phyloP scores from a whole-genome alignment of 1,140 invertebrate species.

The Brachionus rotundiformis region DNA sequence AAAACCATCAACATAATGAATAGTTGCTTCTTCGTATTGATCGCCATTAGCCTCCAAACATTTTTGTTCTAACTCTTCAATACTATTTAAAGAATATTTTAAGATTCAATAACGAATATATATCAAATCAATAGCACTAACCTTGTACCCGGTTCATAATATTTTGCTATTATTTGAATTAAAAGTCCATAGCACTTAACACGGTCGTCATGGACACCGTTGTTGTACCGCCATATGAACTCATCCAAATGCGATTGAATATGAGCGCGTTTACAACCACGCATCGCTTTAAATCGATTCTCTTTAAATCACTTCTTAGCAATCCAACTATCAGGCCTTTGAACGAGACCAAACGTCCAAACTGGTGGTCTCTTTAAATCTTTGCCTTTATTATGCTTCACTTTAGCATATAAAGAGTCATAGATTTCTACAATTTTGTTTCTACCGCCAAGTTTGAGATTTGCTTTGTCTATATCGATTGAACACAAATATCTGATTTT shows the following conservation, averaged over 20 bases:
- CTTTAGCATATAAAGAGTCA: not conserved
- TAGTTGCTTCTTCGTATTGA: not conserved
- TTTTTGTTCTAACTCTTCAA: not conserved
- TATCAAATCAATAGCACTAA: not conserved
- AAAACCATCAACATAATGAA: not conserved
- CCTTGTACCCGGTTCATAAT: not conserved
- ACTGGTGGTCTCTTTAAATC: not conserved
- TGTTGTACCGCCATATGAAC: not conserved
- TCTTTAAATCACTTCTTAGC: not conserved
- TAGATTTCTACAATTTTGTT: not conserved
- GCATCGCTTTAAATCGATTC: not conserved
- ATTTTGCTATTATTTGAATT: not conserved
- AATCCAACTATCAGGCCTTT: not conserved
- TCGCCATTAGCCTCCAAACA: not conserved
- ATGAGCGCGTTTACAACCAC: not conserved
- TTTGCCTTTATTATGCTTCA: not conserved
- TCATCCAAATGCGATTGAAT: not conserved
- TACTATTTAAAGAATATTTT: not conserved
- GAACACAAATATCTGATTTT: not conserved
- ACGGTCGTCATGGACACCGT: not conserved
- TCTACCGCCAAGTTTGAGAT: not conserved
- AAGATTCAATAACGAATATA: not conserved
- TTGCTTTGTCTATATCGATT: not conserved
- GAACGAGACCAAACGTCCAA: not conserved
- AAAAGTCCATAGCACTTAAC: not conserved